Base-by-base conservation (phyloP, 2,888 invertebrate genomes). In the Amphiduros pacificus region DNA sequence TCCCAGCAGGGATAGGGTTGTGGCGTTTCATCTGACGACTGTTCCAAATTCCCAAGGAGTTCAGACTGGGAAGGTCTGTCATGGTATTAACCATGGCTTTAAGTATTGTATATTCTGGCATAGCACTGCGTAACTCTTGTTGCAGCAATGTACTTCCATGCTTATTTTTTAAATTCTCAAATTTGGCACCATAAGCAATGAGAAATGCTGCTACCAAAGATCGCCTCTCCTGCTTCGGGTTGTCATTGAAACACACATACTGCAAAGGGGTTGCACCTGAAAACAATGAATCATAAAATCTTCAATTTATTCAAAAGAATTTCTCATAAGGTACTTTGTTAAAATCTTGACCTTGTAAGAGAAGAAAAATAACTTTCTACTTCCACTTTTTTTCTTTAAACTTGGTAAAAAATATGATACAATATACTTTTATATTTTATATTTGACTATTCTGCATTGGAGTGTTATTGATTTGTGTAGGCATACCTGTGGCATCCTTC, bases 101-200 rank as follows among this genome's bases (percentile, higher is more conserved):
- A 20, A 66, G 60, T 22, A 66, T 61, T n/a, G 61, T 57, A 27
- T 44, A 52, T 44, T 66, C 63, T 5, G 31, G 29, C 6, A 66
- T 71, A 20, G 67, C 59, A 40, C 66, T 69, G 14, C 70, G 63
- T 3, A 80, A 65, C 61, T 80, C 80, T 58, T 70, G 72, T 51
- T 74, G 73, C 20, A 79, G 65, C 22, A 80, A 66, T 40, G 62
- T 71, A 55, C 72, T 73, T 9, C 75, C 76, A 20, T 72, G 70
- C 53, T 73, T 73, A 60, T 74, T 77, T 52, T 68, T 69, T 27
- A 79, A 74, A 55, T 72, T 66, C 55, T 54, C 40, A 49, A 70
- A 68, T 62, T 75, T 63, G 6, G 79, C 78, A 40, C 80, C 80
- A 40, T 77, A 75, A 0, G 78, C 73, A 22, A 80, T 74, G n/a